phyloP scores from a whole-genome alignment of 2,113 vertebrate genomes.

The Rutilus rutilus region DNA sequence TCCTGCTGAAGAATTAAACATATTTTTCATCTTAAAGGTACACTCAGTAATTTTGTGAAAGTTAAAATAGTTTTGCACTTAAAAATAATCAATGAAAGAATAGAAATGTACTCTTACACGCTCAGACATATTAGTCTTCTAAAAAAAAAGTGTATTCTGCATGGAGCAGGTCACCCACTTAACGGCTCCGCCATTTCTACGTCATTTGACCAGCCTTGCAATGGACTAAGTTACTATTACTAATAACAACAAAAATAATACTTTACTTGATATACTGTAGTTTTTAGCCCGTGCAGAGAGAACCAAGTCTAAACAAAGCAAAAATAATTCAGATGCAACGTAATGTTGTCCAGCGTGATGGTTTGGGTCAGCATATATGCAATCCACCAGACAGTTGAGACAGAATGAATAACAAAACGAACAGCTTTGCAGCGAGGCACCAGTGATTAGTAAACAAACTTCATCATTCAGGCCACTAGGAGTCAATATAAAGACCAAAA shows the following conservation, averaged over 20 bases:
- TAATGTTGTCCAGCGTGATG: neutral
- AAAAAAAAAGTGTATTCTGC: neutral
- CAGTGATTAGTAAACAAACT: neutral
- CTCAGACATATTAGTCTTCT: neutral
- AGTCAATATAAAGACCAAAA: neutral
- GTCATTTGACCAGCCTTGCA: neutral
- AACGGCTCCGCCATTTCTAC: neutral
- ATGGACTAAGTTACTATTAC: neutral
- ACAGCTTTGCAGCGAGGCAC: neutral
- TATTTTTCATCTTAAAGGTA: slow-evolving; percentile 17
- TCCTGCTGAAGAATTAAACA: slow-evolving; percentile 1
- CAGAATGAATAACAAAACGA: neutral
- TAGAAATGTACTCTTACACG: neutral
- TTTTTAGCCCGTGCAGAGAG: neutral
- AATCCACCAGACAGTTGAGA: neutral
- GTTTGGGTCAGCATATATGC: neutral
- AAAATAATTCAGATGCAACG: neutral
- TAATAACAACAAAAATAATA: neutral
- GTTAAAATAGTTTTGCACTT: neutral
- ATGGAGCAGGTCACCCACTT: neutral
- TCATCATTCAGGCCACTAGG: neutral
- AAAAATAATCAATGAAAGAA: neutral
- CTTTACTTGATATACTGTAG: neutral
- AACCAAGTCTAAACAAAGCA: neutral
- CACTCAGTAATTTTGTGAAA: neutral